Evolutionary conservation across 2,888 invertebrate species (phyloP).

Genomic region (Drosophila macrospina): DNA sequence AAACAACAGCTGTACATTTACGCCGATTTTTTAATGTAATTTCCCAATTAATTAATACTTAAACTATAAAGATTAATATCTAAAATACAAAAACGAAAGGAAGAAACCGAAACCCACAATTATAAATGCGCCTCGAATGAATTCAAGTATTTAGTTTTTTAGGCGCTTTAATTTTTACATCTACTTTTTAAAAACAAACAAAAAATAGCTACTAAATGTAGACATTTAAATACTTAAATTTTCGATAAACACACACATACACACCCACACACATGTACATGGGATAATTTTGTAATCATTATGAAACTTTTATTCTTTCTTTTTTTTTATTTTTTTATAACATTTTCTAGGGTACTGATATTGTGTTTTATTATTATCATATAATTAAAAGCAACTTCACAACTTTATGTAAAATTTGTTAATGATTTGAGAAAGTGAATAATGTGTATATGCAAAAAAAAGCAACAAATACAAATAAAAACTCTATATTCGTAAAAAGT

Average conservation of each 20-base stretch:
- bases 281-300: constrained; percentile 29
- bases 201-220: constrained; percentile 54
- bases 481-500: constrained; percentile 74
- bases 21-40: constrained; percentile 31
- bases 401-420: constrained; percentile 43
- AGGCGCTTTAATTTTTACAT: constrained; percentile 63
- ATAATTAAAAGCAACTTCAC: constrained; percentile 30
- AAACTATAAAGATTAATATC: constrained; percentile 30
- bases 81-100: constrained; percentile 9
- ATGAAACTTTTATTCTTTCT: constrained; percentile 47
- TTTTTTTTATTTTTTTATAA: constrained; percentile 43
- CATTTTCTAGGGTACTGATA: constrained; percentile 28
- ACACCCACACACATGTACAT: constrained; percentile 19
- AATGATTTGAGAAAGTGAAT: constrained; percentile 33
- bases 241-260: constrained; percentile 23
- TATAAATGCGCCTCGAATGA: constrained; percentile 42
- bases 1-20: constrained; percentile 43
- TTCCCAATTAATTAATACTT: constrained; percentile 28
- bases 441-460: constrained; percentile 58
- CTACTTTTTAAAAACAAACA: constrained; percentile 46
- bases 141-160: constrained; percentile 65
- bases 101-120: not conserved
- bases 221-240: constrained; percentile 36
- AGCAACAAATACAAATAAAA: constrained; percentile 57
- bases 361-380: constrained; percentile 27